Base-by-base conservation (phyloP, 2,888 invertebrate genomes). In the Eupeodes luniger region DNA sequence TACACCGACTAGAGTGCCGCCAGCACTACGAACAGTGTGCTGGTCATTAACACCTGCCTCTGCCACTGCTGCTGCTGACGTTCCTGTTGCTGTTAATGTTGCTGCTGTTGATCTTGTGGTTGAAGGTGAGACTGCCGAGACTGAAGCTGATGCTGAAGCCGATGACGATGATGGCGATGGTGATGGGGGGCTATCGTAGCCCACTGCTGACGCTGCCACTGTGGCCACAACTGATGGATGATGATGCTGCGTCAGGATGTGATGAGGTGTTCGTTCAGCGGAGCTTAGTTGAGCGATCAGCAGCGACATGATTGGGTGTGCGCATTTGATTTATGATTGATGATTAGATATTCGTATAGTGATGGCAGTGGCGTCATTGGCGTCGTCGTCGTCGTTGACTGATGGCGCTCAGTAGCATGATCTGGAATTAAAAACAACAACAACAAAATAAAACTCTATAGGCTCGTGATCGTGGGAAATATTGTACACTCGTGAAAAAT, bases 1-100 rank as follows among this genome's bases (percentile, higher is more conserved):
- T 69, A 61, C 91, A 89, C 91, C 91, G 92, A 92, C 91, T 91
- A 76, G 27, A 70, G 19, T n/a, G 84, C 85, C 85, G 77, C 79
- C 64, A 84, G 87, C 87, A 74, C 81, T 85, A 64, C 76, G 75
- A 87, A 62, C 87, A 80, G 61, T 61, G 72, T 72, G 72, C 85
- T 92, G 92, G 91, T 91, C 92, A 93, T 93, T 93, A 93, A 91
- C 93, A 93, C 92, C 92, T 91, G 91, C 89, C 89, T 88, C 84
- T 79, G 82, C 87, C 87, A 89, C 83, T 90, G 90, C 70, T 59
- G 88, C 76, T 90, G 89, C 84, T 79, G 82, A 85, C 87, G 88
- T 81, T 90, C 90, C 70, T 59, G 76, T 70, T 76, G 84, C 81
- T 85, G 88, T 81, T 90, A 90, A 67, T 59, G 76, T 70, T 76